phyloP scores from a whole-genome alignment of 2,888 invertebrate species.

The Cephalotes varians region DNA sequence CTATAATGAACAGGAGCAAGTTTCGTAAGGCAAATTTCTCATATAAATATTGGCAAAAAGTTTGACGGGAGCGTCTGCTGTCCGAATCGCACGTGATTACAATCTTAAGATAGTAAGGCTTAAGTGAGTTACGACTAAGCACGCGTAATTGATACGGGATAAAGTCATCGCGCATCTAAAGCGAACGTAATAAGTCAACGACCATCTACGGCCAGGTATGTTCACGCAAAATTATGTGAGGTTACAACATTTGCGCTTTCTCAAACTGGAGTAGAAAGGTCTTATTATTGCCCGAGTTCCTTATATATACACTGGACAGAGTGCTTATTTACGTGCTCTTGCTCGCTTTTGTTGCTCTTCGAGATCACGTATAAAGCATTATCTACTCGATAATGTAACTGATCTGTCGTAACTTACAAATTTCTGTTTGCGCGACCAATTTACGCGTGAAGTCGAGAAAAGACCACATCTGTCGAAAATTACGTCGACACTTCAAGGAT shows the following conservation, averaged over 20 bases:
- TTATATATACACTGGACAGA: not conserved
- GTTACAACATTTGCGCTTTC: slow-evolving; percentile 67
- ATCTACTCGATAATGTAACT: slow-evolving; percentile 40
- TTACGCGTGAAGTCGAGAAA: not conserved
- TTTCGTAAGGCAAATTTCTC: slow-evolving; percentile 35
- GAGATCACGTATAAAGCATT: not conserved
- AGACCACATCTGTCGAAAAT: slow-evolving; percentile 3
- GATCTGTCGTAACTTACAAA: slow-evolving; percentile 42
- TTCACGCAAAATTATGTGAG: slow-evolving; percentile 58
- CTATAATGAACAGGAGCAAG: slow-evolving; percentile 23
- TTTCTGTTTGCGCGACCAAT: slow-evolving; percentile 26
- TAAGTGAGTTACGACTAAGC: slow-evolving; percentile 7
- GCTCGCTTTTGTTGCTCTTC: not conserved
- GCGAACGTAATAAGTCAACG: slow-evolving; percentile 45
- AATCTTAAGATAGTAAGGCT: not conserved
- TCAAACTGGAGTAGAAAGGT: slow-evolving; percentile 54
- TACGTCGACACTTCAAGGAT: slow-evolving; percentile 12
- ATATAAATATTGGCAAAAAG: slow-evolving; percentile 19
- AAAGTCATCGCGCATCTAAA: slow-evolving; percentile 31
- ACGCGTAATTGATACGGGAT: slow-evolving; percentile 36
- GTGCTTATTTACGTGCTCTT: slow-evolving; percentile 1
- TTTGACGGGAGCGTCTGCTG: slow-evolving; percentile 8
- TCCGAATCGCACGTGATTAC: not conserved
- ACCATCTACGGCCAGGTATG: slow-evolving; percentile 48
- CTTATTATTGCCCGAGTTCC: not conserved